Conservation (phyloP, 1,140 invertebrate species). For the Atta texana region DNA sequence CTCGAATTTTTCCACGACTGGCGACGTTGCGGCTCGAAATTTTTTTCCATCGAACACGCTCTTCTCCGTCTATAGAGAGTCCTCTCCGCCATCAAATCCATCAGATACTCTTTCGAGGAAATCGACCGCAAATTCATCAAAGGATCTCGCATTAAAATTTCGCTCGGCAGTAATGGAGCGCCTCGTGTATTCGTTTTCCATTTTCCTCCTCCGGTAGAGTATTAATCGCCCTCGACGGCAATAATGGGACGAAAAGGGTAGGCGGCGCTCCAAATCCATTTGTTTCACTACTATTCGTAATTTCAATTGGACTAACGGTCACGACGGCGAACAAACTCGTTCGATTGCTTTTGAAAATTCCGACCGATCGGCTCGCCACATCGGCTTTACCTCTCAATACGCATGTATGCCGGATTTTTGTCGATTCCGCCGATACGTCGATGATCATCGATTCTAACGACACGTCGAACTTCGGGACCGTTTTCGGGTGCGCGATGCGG, state of each 20-base stretch:
- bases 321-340: conserved; percentile 24
- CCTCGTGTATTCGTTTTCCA: conserved; percentile 19
- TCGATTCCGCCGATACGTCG: conserved; percentile 18
- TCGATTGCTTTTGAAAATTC: conserved; percentile 55
- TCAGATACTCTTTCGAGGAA: conserved; percentile 39
- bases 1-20: conserved; percentile 34
- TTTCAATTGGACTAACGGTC: conserved; percentile 45
- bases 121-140: conserved; percentile 63
- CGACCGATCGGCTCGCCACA: conserved; percentile 24
- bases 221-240: conserved; percentile 41
- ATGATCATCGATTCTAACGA: conserved; percentile 45
- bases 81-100: conserved; percentile 35
- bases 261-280: conserved; percentile 20
- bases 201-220: not conserved
- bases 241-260: conserved; percentile 42
- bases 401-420: conserved; percentile 3
- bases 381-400: conserved; percentile 11
- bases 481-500: conserved; percentile 24
- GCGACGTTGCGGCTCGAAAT: conserved; percentile 37
- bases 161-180: conserved; percentile 50
- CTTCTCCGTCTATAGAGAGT: conserved; percentile 27
- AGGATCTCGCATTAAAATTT: conserved; percentile 55
- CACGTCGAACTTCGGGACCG: not conserved
- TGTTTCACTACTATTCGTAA: conserved; percentile 29
- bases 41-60: conserved; percentile 45